Evolutionary conservation across 2,888 invertebrate species (phyloP).

Genomic region (Xylophagus ater): DNA sequence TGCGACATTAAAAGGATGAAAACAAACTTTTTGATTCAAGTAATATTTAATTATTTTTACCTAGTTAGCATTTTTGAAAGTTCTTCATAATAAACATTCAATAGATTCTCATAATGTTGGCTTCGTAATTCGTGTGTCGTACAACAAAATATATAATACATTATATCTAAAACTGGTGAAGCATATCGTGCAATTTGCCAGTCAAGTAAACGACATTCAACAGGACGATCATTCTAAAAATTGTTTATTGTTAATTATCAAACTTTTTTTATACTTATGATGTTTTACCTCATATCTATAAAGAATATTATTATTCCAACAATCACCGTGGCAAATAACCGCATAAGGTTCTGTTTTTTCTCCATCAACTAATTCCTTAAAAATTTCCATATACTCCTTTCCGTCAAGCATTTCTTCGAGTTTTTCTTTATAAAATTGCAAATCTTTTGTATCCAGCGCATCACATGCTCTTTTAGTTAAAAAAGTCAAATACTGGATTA

Average conservation of each 20-base stretch:
- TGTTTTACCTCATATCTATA: slow-evolving; percentile 22
- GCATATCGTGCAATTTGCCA: slow-evolving; percentile 34
- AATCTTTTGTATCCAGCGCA: slow-evolving; percentile 18
- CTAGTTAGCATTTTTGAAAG: too few species aligned
- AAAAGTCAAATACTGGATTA: slow-evolving; percentile 25
- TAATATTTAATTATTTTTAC: too few species aligned
- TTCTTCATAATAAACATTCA: slow-evolving; percentile 27
- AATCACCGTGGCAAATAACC: slow-evolving; percentile 33
- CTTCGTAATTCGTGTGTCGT: slow-evolving; percentile 26
- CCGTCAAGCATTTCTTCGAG: slow-evolving; percentile 20
- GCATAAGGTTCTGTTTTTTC: slow-evolving; percentile 29
- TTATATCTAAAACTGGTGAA: slow-evolving; percentile 31
- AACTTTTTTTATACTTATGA: background rate
- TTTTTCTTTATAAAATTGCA: slow-evolving; percentile 17
- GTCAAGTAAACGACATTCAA: slow-evolving; percentile 28
- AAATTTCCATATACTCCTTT: slow-evolving; percentile 22
- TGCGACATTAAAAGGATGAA: too few species aligned
- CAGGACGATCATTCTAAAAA: slow-evolving; percentile 18
- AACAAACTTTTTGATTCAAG: too few species aligned
- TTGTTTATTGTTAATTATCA: background rate
- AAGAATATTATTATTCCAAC: slow-evolving; percentile 36
- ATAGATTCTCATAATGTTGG: slow-evolving; percentile 23
- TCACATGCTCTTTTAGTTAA: slow-evolving; percentile 23
- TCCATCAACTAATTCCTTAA: slow-evolving; percentile 21
- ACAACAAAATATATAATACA: slow-evolving; percentile 29